Conservation (phyloP, 2,797 vertebrate genomes). For the Scleropages formosus region DNA sequence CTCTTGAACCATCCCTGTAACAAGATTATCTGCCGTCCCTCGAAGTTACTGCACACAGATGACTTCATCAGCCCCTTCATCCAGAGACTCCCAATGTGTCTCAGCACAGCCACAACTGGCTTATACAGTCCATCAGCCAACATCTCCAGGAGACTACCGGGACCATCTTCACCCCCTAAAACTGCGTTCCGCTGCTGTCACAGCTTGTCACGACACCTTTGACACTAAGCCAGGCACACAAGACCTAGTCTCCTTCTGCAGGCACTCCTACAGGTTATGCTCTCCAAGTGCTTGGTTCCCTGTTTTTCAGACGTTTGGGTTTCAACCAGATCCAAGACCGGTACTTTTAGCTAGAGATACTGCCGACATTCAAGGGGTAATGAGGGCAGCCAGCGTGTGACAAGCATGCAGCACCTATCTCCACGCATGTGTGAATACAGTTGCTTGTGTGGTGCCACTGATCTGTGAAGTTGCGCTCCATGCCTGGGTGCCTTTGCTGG, state of each 20-base stretch:
- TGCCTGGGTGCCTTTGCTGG: too few relatives aligned
- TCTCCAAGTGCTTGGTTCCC: background rate
- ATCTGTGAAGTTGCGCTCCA: constrained; percentile 3
- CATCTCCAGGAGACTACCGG: background rate
- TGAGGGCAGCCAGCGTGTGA: constrained; percentile 6
- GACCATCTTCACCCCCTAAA: background rate
- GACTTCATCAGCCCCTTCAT: background rate
- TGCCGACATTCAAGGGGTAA: background rate
- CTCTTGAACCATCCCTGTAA: constrained; percentile 37
- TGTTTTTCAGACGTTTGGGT: background rate
- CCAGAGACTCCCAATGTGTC: background rate
- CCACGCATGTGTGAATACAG: constrained; percentile 1
- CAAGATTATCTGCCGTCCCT: constrained; percentile 45
- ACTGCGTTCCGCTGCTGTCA: background rate
- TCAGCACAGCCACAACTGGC: background rate
- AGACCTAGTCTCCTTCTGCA: background rate
- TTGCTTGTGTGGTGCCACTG: background rate
- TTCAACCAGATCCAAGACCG: background rate
- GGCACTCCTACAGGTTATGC: background rate
- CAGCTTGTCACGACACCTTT: too few relatives aligned
- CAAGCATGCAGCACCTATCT: background rate
- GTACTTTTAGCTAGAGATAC: background rate
- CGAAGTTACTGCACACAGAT: constrained; percentile 14
- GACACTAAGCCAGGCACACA: background rate
- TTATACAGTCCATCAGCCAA: background rate